Evolutionary conservation across 2,113 vertebrate genomes (phyloP), one percentile per base, ranked within the genome.

Genomic region (Uria lomvia): DNA sequence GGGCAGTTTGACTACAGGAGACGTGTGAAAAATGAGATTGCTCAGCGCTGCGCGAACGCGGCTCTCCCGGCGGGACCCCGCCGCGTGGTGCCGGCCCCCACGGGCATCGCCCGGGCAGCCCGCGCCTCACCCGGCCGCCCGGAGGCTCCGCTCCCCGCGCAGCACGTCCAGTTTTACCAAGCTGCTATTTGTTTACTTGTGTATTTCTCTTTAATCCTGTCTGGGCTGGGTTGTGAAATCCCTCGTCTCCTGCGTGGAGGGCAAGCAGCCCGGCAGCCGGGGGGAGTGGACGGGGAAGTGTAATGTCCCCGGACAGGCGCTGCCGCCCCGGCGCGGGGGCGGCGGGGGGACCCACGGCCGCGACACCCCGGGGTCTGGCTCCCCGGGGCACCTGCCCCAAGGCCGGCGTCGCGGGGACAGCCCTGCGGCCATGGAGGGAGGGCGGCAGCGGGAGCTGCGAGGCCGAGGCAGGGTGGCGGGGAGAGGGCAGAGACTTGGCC

Each of bases 11-110:
- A 95, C 96, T 96, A 96, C 95, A 68, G 96, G 91, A 96, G 97
- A 97, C 97, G 90, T 95, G 97, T 96, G 97, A 97, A 97, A 97
- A 97, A 96, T 95, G 97, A 97, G 97, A 97, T 96, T 73, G 93
- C 95, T 96, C 71, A 95, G 96, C 43, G 13, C 91, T 42, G 89
- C 84, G 80, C 58, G 27, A 74, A 43, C 86, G 76, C 68, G 4
- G 83, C 79, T 76, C 60, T 96, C 89, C 84, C 86, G 32, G 84
- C n/a, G 8, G 95, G 94, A 91, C 91, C 50, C 80, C 18, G 26
- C 92, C 8, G 29, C 63, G 5, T 45, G 3, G 62, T 15, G 59
- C 58, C 4, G n/a, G 94, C 78, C 96, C 90, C 94, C 8, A 7
- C 2, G 88, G 95, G 94, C 94, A 97, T 94, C 22, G 8, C 90